Evolutionary conservation across 2,797 vertebrate species (phyloP), one percentile per base, ranked within the genome.

Genomic region (Neosilurus mollespiculum): DNA sequence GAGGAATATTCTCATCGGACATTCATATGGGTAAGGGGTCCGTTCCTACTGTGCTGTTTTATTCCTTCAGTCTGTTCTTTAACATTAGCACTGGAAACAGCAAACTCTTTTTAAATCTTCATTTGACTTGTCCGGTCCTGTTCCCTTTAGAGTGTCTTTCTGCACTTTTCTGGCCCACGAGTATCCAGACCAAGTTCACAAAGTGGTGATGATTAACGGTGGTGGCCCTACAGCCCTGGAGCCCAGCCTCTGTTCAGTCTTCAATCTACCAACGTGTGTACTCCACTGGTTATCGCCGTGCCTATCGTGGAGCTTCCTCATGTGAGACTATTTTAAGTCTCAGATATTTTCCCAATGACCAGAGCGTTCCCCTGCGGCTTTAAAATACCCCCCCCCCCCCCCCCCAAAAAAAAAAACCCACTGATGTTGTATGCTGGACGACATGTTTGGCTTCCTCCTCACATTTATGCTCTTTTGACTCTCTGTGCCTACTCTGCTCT

Each of bases 161-260:
- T 99, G 98, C 89, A 97, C 97, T 0, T 98, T 99, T 92, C 93
- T 99, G 88, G 98, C 98, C 3, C 98, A 99, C 0, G 98, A 99
- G 92, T 99, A 96, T 89, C 98, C 97, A 0, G 96, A 99, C 1
- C 95, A 96, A 92, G 96, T 99, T 83, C 97, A 99, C 88, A 99
- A 99, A 87, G 96, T 99, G 90, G 96, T 99, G 92, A 98, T 99
- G 97, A 98, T 99, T 89, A 99, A 99, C 0, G 98, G 98, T 0
- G 98, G 98, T 0, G 97, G 98, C 3, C 98, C 98, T n/a, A 99
- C 98, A 0, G 97, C 98, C 0, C 91, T 99, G 92, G 97, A 99
- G 89, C 98, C 98, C 86, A 98, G 97, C 89, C 92, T 98, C 80
- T 98, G 97, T 93, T 99, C 98, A 84, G 95, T 99, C 93, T 99